Evolutionary conservation across 2,113 vertebrate species (phyloP).

Genomic region (Eublepharis macularius): DNA sequence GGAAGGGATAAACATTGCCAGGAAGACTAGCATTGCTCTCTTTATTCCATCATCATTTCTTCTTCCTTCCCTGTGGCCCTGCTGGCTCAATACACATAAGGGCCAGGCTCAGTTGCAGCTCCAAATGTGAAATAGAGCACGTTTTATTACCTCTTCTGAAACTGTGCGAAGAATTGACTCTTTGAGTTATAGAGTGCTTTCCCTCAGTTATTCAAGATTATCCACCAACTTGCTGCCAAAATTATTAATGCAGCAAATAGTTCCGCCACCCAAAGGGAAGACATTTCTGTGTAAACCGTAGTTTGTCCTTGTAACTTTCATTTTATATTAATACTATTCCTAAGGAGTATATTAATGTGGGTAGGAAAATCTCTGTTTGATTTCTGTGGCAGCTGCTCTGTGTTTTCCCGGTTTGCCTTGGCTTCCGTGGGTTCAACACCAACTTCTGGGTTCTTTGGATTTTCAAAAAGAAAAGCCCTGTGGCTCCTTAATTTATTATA

Average conservation of each 20-base stretch:
- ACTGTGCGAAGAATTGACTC: neutral
- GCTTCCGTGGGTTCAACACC: neutral
- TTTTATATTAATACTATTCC: neutral
- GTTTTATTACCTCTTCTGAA: slow-evolving; percentile 1
- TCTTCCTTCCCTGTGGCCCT: neutral
- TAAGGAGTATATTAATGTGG: neutral
- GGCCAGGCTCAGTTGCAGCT: neutral
- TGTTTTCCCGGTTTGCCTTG: neutral
- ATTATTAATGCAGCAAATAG: neutral
- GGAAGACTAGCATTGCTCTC: neutral
- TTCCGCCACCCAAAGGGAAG: neutral
- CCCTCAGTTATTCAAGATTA: neutral
- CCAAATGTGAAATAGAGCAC: neutral
- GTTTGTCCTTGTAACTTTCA: neutral
- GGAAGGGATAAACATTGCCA: neutral
- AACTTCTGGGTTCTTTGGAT: neutral
- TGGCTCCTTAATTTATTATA: no score
- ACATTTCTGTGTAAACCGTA: neutral
- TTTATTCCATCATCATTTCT: neutral
- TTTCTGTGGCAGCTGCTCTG: neutral
- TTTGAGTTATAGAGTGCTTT: neutral
- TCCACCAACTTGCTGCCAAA: neutral
- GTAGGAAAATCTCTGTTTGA: neutral
- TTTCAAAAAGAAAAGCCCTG: neutral
- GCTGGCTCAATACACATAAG: neutral